Evolutionary conservation across 2,113 vertebrate genomes (phyloP).

Genomic region (rat (Rattus norvegicus)): GRCr8 NC_086024.1:43527501-43528000

Average conservation of each 20-base stretch:
- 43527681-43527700: background rate
- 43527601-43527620: background rate
- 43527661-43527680: background rate
- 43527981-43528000: background rate
- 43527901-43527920: background rate
- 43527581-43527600: background rate
- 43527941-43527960: background rate
- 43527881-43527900: background rate
- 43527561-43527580: background rate
- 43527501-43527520: background rate
- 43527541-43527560: background rate
- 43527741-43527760: background rate
- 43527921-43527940: background rate
- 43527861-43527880: background rate
- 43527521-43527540: background rate
- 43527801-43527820: background rate
- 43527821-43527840: background rate
- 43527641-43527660: fast-evolving
- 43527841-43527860: background rate
- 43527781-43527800: background rate
- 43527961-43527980: background rate
- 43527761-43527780: background rate
- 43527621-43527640: background rate
- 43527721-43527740: background rate
- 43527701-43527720: background rate